Evolutionary conservation across 1,140 invertebrate genomes (phyloP).

Genomic region (Dinoponera quadriceps): DNA sequence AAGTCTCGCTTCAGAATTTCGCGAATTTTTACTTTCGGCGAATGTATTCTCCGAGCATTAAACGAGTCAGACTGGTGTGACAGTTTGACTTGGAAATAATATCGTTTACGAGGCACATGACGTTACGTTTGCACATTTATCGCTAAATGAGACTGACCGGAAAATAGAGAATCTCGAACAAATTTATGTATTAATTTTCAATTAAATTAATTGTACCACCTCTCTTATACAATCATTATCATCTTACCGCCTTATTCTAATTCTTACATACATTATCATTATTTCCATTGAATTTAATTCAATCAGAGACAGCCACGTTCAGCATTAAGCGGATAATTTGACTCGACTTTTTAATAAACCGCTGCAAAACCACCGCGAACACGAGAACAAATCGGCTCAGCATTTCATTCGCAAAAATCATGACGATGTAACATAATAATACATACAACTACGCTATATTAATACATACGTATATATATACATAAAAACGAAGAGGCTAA

Average conservation of each 20-base stretch:
- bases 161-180: not conserved
- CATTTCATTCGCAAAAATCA: slow-evolving; percentile 12
- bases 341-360: slow-evolving; percentile 23
- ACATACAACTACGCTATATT: not conserved
- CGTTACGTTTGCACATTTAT: slow-evolving; percentile 10
- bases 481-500: slow-evolving; percentile 4
- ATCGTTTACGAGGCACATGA: not conserved
- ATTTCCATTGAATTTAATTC: slow-evolving; percentile 7
- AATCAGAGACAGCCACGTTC: not conserved
- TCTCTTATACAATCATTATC: not conserved
- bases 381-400: slow-evolving; percentile 20
- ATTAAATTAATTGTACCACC: not conserved
- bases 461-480: not conserved
- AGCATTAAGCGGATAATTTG: slow-evolving; percentile 28
- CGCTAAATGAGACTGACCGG: not conserved
- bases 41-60: slow-evolving; percentile 6
- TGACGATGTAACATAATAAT: not conserved
- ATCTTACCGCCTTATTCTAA: not conserved
- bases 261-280: too few relatives aligned
- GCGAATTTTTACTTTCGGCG: not conserved
- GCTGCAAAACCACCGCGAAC: not conserved
- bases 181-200: not conserved
- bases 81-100: slow-evolving; percentile 32
- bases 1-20: not conserved
- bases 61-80: too few relatives aligned